Percentiles rank a stretch among this genome's conserved stretches.
phyloP scores from a whole-genome alignment of 1,140 invertebrate genomes.

The Hydropsyche tenuis region DNA sequence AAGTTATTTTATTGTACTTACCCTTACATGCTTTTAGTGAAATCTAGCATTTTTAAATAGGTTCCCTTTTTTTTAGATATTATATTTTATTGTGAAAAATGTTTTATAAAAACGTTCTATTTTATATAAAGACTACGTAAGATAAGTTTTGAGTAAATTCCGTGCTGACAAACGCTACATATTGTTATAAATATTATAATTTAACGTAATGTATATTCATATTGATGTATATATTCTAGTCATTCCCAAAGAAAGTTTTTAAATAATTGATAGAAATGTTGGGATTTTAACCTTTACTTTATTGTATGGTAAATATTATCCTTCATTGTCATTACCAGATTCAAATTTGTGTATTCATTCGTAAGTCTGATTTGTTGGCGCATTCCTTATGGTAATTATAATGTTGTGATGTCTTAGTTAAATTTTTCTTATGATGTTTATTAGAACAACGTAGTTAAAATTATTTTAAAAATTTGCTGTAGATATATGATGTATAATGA shows the following conservation, averaged over 20 bases:
- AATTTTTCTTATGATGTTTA: constrained; percentile 45
- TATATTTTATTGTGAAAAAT: too few species aligned
- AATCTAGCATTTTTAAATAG: too few species aligned
- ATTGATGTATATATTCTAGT: constrained; percentile 42
- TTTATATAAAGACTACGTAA: too few species aligned
- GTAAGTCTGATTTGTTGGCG: constrained; percentile 32
- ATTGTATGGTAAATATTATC: background rate
- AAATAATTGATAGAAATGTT: background rate
- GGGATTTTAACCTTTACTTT: background rate
- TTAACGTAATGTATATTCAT: background rate
- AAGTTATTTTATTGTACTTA: too few species aligned
- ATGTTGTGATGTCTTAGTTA: constrained; percentile 49
- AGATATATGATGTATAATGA: constrained; percentile 37
- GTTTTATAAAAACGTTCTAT: too few species aligned
- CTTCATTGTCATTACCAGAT: background rate
- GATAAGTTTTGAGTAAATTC: too few species aligned
- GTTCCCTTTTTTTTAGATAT: too few species aligned
- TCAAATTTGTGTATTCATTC: constrained; percentile 13
- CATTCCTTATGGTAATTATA: constrained; percentile 46
- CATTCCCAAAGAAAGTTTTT: constrained; percentile 41
- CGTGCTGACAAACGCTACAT: too few species aligned
- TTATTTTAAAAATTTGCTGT: constrained; percentile 26
- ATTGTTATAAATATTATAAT: background rate
- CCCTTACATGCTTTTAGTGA: too few species aligned
- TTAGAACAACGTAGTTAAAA: constrained; percentile 35